Conservation (phyloP, 1,140 invertebrate genomes). For the Papilio glaucus region DNA sequence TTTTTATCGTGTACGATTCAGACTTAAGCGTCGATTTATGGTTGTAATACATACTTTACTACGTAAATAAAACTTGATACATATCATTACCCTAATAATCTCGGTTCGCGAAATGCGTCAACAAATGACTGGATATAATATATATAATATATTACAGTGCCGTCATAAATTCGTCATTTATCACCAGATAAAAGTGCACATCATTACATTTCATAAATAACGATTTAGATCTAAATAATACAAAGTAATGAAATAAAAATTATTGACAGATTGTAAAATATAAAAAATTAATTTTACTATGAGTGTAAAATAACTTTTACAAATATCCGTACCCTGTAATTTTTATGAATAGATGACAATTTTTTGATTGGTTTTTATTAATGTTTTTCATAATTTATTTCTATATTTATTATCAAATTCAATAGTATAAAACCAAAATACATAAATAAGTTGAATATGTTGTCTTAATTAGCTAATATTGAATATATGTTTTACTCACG, state of each 20-base stretch:
- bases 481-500: neutral
- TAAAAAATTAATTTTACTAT: neutral
- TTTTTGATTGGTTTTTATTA: neutral
- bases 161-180: neutral
- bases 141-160: neutral
- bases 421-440: neutral
- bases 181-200: neutral
- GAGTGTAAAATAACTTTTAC: neutral
- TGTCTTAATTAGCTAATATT: neutral
- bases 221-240: neutral
- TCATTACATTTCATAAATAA: neutral
- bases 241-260: neutral
- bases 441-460: neutral
- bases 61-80: constrained; percentile 1
- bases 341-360: neutral
- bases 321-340: neutral
- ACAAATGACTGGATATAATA: neutral
- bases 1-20: constrained; percentile 7
- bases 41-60: constrained; percentile 19
- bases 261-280: neutral
- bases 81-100: constrained; percentile 6
- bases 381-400: neutral
- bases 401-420: neutral
- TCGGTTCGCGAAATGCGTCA: neutral
- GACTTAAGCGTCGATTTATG: constrained; percentile 7